These are phyloP conservation scores for Sebastes itinus DNA, from an alignment of 2,797 vertebrate genomes.

Conservation along the genomic window DNA sequence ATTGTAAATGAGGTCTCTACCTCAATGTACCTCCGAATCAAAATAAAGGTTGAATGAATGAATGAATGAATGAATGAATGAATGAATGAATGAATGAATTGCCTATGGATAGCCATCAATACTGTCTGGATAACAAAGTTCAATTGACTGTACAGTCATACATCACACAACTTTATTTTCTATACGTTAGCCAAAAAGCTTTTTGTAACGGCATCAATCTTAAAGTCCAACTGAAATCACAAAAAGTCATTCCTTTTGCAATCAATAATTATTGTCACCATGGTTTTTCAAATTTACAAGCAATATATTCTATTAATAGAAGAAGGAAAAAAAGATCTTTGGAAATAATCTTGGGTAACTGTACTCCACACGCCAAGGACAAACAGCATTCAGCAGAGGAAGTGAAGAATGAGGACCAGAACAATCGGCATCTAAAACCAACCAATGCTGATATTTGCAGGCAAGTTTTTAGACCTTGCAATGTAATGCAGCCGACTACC, in stretches of 20 bases:
- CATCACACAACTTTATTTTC: neutral
- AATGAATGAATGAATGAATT: neutral
- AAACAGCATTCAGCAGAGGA: neutral
- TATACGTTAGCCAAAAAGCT: neutral
- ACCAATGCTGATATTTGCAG: neutral
- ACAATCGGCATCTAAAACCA: neutral
- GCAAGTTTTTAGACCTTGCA: neutral
- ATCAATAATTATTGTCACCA: too few species aligned
- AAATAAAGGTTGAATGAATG: too few species aligned
- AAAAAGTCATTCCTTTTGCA: neutral
- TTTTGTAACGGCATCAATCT: neutral
- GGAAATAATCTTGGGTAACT: neutral
- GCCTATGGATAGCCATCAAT: neutral
- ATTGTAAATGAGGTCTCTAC: too few species aligned
- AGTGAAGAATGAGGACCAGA: neutral
- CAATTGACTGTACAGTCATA: neutral
- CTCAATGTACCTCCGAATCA: too few species aligned
- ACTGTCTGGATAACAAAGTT: neutral
- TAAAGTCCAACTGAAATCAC: neutral
- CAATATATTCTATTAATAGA: neutral
- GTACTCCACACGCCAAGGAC: neutral
- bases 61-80: too few species aligned
- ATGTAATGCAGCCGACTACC: neutral
- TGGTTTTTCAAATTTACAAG: neutral
- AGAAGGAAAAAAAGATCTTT: neutral